Conservation (phyloP, 2,797 vertebrate genomes). For the Sebastes nivosus region DNA sequence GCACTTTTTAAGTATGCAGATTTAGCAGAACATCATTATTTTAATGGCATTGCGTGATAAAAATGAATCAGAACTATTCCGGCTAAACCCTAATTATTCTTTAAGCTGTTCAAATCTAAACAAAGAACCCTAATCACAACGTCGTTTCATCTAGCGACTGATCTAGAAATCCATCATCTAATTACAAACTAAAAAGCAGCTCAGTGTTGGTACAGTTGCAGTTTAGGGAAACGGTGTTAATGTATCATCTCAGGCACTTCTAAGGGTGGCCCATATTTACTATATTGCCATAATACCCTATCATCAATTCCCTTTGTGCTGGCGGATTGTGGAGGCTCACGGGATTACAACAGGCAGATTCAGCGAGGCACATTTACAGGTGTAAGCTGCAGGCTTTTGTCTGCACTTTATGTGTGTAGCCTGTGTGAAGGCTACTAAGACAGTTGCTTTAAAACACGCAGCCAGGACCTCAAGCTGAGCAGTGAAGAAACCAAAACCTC, state of each 20-base stretch:
- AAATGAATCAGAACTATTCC: constrained; percentile 22
- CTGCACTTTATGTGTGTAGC: constrained; percentile 45
- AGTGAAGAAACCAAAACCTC: constrained; percentile 48
- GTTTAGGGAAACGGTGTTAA: constrained; percentile 56
- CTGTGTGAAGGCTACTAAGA: constrained; percentile 42
- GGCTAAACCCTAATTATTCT: constrained; percentile 61
- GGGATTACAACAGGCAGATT: constrained; percentile 60
- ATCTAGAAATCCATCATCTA: constrained; percentile 71
- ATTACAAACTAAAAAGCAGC: constrained; percentile 73
- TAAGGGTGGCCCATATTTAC: constrained; percentile 72
- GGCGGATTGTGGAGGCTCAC: constrained; percentile 62
- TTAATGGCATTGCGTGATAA: constrained; percentile 23
- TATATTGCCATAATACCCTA: constrained; percentile 62
- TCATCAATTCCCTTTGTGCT: constrained; percentile 73
- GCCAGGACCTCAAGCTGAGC: constrained; percentile 33
- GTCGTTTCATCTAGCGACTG: constrained; percentile 37
- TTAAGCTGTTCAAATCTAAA: constrained; percentile 43
- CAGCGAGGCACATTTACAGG: constrained; percentile 64
- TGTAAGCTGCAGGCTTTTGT: constrained; percentile 57
- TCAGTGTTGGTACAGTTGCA: constrained; percentile 69
- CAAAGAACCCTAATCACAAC: constrained; percentile 42
- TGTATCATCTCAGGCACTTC: constrained; percentile 66
- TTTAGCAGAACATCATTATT: constrained; percentile 34
- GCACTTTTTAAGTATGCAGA: constrained; percentile 14
- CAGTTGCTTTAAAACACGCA: constrained; percentile 36